phyloP scores from a whole-genome alignment of 1,140 invertebrate species.

The Listronotus oregonensis region DNA sequence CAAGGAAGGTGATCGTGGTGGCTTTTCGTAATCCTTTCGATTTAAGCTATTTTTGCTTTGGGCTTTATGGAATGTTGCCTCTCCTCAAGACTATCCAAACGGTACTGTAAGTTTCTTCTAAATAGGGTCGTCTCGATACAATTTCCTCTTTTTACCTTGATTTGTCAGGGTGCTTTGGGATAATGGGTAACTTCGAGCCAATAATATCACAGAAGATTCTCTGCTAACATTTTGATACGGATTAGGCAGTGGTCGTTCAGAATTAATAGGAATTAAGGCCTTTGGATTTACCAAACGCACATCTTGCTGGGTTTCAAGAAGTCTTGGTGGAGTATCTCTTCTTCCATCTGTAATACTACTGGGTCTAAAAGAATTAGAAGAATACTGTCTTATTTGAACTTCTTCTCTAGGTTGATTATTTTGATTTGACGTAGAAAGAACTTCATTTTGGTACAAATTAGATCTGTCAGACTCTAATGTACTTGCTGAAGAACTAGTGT shows the following conservation, averaged over 20 bases:
- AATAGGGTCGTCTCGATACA: slow-evolving; percentile 7
- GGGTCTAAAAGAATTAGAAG: slow-evolving; percentile 4
- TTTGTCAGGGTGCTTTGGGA: slow-evolving; percentile 11
- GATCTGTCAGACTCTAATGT: slow-evolving; percentile 45
- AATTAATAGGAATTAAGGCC: slow-evolving; percentile 52
- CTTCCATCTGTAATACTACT: slow-evolving; percentile 20
- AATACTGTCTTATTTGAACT: slow-evolving; percentile 2
- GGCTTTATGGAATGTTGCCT: not conserved
- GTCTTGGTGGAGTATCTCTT: slow-evolving; percentile 46
- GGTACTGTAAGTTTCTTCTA: slow-evolving; percentile 48
- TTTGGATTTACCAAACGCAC: slow-evolving; percentile 51
- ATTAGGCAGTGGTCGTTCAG: slow-evolving; percentile 51
- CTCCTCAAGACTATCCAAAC: slow-evolving; percentile 44
- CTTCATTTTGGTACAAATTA: slow-evolving; percentile 41
- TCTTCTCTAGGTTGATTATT: slow-evolving; percentile 14
- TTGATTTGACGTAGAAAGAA: not conserved
- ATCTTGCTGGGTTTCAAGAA: slow-evolving; percentile 46
- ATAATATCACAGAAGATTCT: slow-evolving; percentile 12
- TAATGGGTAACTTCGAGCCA: slow-evolving; percentile 21
- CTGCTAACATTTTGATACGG: slow-evolving; percentile 42
- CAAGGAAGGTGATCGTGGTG: slow-evolving; percentile 40
- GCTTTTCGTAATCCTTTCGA: slow-evolving; percentile 14
- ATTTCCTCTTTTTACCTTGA: not conserved
- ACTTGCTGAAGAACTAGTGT: slow-evolving; percentile 52
- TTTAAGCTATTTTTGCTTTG: slow-evolving; percentile 6